A percentile compares a stretch with the other conserved stretches of the same genome.
phyloP scores from a whole-genome alignment of 2,797 vertebrate genomes.

The Fringilla coelebs region DNA sequence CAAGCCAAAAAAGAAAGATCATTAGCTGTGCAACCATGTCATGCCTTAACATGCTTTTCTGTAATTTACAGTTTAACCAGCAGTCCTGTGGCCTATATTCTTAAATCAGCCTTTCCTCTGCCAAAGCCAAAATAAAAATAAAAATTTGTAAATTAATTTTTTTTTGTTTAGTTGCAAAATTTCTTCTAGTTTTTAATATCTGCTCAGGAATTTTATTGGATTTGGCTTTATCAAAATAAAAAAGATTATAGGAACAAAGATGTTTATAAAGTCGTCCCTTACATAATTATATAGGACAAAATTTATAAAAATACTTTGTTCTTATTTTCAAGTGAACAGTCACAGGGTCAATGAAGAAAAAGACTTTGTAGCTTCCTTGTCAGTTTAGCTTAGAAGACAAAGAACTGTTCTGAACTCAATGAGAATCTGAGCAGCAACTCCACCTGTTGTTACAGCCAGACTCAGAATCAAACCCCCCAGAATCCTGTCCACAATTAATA shows the following conservation, averaged over 20 bases:
- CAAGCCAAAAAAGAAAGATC: background rate
- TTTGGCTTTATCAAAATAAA: background rate
- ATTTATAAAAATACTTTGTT: background rate
- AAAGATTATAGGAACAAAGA: background rate
- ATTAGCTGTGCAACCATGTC: conserved; percentile 24
- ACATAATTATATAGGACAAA: background rate
- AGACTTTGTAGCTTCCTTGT: background rate
- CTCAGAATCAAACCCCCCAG: background rate
- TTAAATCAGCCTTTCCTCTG: background rate
- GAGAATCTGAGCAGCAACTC: background rate
- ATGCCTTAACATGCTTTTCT: conserved; percentile 49
- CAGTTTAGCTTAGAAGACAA: background rate
- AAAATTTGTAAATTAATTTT: background rate
- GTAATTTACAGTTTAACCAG: conserved; percentile 10
- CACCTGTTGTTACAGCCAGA: background rate
- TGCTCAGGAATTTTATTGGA: background rate
- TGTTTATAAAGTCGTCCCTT: background rate
- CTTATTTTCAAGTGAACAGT: background rate
- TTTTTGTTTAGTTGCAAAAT: background rate
- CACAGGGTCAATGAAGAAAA: background rate
- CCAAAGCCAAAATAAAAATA: background rate
- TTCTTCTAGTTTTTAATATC: background rate
- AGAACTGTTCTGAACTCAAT: background rate
- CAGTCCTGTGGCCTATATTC: background rate
- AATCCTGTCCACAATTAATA: background rate